Base-by-base conservation (phyloP, 2,113 vertebrate species). In the Campylomormyrus numenius region DNA sequence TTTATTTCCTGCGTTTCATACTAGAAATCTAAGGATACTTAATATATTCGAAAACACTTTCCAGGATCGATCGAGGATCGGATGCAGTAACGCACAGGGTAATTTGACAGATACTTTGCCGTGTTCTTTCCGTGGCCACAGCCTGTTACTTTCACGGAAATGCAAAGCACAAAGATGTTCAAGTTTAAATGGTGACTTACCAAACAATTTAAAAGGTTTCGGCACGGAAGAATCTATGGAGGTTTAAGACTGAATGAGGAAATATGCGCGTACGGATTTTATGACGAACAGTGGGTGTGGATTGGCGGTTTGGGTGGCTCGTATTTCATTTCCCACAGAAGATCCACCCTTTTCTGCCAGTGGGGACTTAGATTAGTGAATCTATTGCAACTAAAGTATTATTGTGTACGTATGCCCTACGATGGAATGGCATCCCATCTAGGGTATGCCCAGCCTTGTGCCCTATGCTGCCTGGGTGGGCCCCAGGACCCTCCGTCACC, bases 261-360 rank as follows among this genome's bases (percentile, higher is more conserved):
- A 77, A 42, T 83, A 53, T n/a, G 46, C 17, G 21, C 1, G 56
- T 46, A 42, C 31, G 46, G 49, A 39, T 39, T 83, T 89, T 89
- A 84, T 84, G 74, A 74, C 49, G 46, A 80, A n/a, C 15, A 10
- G 66, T 89, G 88, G 88, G 88, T 89, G 88, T 80, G 88, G 88
- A 77, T 62, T 46, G 21, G 21, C 15, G 74, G 53, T 21, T 56
- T 62, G 31, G 66, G 46, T 24, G 31, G 48, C 49, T 89, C 88
- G 27, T 17, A 53, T 89, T 89, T 89, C 88, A 89, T 80, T 84
- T 84, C 70, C 74, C 83, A 74, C 7, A 35, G 15, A 66, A 80
- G 74, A 80, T 0, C 35, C 74, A 80, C 74, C 74, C 74, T 19
- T 80, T 80, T 35, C 6, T 80, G 74, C 35, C 35, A 42, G 35